phyloP scores from a whole-genome alignment of 1,140 invertebrate genomes.

The Ericerus pela region DNA sequence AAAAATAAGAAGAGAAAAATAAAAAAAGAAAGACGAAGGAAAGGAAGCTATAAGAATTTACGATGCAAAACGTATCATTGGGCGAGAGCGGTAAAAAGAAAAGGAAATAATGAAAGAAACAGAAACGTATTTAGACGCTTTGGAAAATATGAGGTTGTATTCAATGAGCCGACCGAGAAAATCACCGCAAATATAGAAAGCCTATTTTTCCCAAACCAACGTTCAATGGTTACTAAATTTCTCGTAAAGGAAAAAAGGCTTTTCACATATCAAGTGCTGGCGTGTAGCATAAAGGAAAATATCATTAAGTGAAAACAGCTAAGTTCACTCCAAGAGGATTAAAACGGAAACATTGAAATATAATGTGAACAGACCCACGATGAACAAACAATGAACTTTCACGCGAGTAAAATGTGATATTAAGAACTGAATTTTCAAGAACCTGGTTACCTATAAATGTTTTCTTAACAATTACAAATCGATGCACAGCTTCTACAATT shows the following conservation, averaged over 20 bases:
- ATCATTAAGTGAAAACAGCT: too few species aligned
- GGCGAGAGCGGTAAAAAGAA: not conserved
- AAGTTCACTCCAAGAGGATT: too few species aligned
- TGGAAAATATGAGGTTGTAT: slow-evolving; percentile 5
- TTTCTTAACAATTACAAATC: too few species aligned
- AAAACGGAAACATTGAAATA: too few species aligned
- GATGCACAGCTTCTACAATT: too few species aligned
- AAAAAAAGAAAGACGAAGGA: not conserved
- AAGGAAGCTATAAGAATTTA: slow-evolving; percentile 12
- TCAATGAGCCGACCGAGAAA: slow-evolving; percentile 10
- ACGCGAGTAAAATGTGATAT: too few species aligned
- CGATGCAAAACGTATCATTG: slow-evolving; percentile 8
- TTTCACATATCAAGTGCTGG: too few species aligned
- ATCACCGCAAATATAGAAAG: slow-evolving; percentile 11
- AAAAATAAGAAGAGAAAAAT: not conserved
- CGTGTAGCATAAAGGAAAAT: too few species aligned
- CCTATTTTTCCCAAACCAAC: not conserved
- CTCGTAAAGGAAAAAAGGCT: not conserved
- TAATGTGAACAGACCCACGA: too few species aligned
- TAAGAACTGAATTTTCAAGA: too few species aligned
- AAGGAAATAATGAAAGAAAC: slow-evolving; percentile 11
- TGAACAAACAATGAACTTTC: too few species aligned
- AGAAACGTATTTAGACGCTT: slow-evolving; percentile 6
- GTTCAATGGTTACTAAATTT: slow-evolving; percentile 6
- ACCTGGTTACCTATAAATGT: too few species aligned